Base-by-base conservation (phyloP, 2,888 invertebrate genomes). In the Pyrrhosoma nymphula region DNA sequence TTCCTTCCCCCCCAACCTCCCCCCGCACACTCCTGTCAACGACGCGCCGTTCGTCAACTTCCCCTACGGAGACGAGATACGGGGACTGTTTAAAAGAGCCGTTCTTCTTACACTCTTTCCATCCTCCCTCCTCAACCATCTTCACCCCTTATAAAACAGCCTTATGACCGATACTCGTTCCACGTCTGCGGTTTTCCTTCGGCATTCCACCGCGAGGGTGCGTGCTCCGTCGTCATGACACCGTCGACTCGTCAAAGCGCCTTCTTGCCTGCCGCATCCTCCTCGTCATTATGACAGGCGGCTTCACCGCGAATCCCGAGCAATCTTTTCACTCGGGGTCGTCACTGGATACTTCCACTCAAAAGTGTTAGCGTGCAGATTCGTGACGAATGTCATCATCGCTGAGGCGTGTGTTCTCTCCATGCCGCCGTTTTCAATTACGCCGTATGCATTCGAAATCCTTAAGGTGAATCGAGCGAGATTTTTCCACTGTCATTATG, bases 101-200 rank as follows among this genome's bases (percentile, higher is more conserved):
- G 18, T 30, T 82, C 82, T 82, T 16, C 35, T n/a, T 3, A 2
- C 69, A 3, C 69, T 69, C 47, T 8, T 8, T 47, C 47, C 47
- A n/a, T n/a, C n/a, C 47, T 8, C 8, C 69, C 69, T 69, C 69
- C n/a, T 8, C 8, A 2, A 2, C 47, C 8, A 2, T 8, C 47
- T 47, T 8, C 2, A 47, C 16, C 26, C 82, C 82, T 30, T 82
- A 35, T 82, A 35, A 35, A 35, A 82, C 82, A 82, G 30, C 35
- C 82, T 16, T 35, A 35, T 82, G 82, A 82, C 82, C 82, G 82
- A 82, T 82, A 35, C 82, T 10, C 82, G 35, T 35, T 60, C 82
- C 82, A 82, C 82, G 82, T 82, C 82, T 82, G 35, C 35, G 82
- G 82, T 82, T 82, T 82, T 82, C 82, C 82, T 82, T 82, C 82